A percentile compares a stretch with the other conserved stretches of the same genome.
Conservation (phyloP, 1,140 invertebrate genomes). For the Pseudachorutes palmiensis region DNA sequence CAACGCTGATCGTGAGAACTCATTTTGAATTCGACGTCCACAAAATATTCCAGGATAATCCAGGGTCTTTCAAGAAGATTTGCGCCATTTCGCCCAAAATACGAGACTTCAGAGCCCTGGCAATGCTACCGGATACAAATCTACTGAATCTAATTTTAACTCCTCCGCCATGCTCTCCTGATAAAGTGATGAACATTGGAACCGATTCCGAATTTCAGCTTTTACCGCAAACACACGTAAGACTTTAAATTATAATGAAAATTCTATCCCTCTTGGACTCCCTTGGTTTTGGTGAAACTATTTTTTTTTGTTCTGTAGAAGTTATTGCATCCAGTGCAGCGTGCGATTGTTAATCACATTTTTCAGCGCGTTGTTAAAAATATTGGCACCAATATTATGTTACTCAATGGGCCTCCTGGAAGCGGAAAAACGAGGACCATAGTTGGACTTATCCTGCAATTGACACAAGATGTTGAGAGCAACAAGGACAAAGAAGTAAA, state of each 20-base stretch:
- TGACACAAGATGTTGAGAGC: neutral
- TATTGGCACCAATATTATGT: conserved; percentile 20
- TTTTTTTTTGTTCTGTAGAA: conserved; percentile 3
- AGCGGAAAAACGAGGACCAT: conserved; percentile 34
- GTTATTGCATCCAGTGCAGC: conserved; percentile 9
- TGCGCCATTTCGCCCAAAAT: conserved; percentile 20
- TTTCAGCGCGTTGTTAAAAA: neutral
- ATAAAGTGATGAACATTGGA: neutral
- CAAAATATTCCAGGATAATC: too few relatives aligned
- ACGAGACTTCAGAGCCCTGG: conserved; percentile 21
- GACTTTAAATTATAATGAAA: too few relatives aligned
- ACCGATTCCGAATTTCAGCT: neutral
- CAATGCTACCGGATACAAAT: neutral
- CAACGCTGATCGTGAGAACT: too few relatives aligned
- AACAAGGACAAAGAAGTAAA: conserved; percentile 3
- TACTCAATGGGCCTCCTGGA: conserved; percentile 33
- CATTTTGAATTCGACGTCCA: too few relatives aligned
- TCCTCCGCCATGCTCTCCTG: neutral
- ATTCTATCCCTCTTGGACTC: neutral
- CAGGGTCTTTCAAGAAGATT: too few relatives aligned
- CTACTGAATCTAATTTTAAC: conserved; percentile 14
- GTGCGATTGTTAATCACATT: conserved; percentile 10
- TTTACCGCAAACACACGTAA: too few relatives aligned
- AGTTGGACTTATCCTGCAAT: conserved; percentile 26
- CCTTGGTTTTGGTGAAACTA: neutral